Evolutionary conservation across 2,888 invertebrate species (phyloP).

Genomic region (Tridacna gigas): DNA sequence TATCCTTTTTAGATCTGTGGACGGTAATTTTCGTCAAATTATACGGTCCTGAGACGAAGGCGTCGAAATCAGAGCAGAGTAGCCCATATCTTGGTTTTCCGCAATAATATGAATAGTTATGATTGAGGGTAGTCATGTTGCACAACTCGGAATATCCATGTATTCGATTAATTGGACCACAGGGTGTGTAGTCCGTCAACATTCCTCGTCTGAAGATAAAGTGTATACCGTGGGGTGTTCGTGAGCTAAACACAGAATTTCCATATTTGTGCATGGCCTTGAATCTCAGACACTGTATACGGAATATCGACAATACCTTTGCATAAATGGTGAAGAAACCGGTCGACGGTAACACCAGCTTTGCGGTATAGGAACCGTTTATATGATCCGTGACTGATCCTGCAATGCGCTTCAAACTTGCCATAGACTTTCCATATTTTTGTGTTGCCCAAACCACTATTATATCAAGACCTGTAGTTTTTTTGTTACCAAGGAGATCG

Average conservation of each 20-base stretch:
- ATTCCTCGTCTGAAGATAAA: slow-evolving; percentile 9
- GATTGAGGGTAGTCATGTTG: slow-evolving; percentile 50
- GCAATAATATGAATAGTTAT: slow-evolving; percentile 45
- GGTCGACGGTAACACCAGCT: slow-evolving; percentile 34
- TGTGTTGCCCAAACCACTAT: slow-evolving; percentile 42
- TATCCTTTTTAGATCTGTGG: slow-evolving; percentile 20
- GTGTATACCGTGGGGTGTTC: slow-evolving; percentile 38
- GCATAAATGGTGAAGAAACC: slow-evolving; percentile 31
- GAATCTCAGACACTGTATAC: slow-evolving; percentile 41
- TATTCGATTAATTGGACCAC: slow-evolving; percentile 40
- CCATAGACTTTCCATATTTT: neutral
- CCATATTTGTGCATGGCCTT: slow-evolving; percentile 49
- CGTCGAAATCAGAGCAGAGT: slow-evolving; percentile 26
- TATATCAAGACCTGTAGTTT: slow-evolving; percentile 48
- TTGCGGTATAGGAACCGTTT: slow-evolving; percentile 53
- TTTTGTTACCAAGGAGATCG: slow-evolving; percentile 8
- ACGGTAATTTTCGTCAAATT: neutral
- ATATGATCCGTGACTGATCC: slow-evolving; percentile 45
- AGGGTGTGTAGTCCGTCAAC: slow-evolving; percentile 26
- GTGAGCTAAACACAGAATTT: slow-evolving; percentile 42
- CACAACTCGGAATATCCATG: slow-evolving; percentile 43
- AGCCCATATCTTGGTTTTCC: slow-evolving; percentile 38
- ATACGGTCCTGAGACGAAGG: slow-evolving; percentile 31
- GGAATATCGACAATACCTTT: slow-evolving; percentile 34
- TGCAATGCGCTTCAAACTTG: slow-evolving; percentile 23